Conservation (phyloP, 1,140 invertebrate species). For the Vanessa tameamea region DNA sequence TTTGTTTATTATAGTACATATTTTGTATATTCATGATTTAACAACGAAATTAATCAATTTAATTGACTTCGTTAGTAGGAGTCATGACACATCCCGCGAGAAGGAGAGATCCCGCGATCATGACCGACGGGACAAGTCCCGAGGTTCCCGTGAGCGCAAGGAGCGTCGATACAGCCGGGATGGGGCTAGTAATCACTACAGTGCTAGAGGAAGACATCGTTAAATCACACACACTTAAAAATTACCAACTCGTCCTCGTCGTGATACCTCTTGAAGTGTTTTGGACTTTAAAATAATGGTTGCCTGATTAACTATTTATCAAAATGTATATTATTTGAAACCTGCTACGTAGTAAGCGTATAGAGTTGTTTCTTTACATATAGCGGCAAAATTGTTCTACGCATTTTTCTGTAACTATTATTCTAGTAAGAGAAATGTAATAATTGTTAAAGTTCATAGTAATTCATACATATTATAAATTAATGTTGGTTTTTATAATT, state of each 20-base stretch:
- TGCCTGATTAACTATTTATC: constrained; percentile 1
- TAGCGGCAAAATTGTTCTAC: constrained; percentile 1
- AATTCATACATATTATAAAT: neutral
- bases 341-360: neutral
- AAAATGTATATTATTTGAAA: neutral
- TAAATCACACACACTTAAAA: constrained; percentile 30
- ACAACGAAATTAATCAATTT: neutral
- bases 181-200: constrained; percentile 53
- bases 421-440: neutral
- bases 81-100: constrained; percentile 52
- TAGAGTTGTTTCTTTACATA: neutral
- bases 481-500: constrained; percentile 3
- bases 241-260: too few species aligned
- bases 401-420: constrained; percentile 12
- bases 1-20: too few species aligned
- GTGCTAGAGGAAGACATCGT: constrained; percentile 62
- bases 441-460: neutral
- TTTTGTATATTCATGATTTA: neutral
- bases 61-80: constrained; percentile 13
- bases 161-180: constrained; percentile 72
- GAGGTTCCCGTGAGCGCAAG: constrained; percentile 57
- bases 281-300: neutral
- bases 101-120: constrained; percentile 65
- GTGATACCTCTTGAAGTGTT: too few species aligned
- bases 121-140: constrained; percentile 62